These are phyloP conservation scores for Notothenia coriiceps DNA, from an alignment of 2,113 vertebrate genomes.

Conservation along the genomic window DNA sequence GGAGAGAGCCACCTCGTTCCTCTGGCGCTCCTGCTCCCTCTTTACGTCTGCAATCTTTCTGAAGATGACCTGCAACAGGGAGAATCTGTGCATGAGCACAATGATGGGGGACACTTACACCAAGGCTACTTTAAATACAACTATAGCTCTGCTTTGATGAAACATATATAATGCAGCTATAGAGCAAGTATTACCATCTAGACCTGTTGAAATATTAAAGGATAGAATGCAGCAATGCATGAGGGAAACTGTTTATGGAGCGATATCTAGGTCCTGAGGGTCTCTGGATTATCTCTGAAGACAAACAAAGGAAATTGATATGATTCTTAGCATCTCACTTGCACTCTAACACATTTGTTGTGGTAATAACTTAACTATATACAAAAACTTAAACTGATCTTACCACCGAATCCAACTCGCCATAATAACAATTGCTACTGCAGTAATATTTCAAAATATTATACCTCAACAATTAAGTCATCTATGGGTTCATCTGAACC, in stretches of 20 bases:
- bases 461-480: background rate
- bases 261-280: background rate
- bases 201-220: slow-evolving; percentile 66
- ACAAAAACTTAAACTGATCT: background rate
- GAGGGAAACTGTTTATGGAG: slow-evolving; percentile 49
- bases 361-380: background rate
- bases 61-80: slow-evolving; percentile 91
- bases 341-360: background rate
- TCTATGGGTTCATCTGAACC: background rate
- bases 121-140: background rate
- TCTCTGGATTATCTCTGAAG: slow-evolving; percentile 5
- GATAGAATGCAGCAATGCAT: slow-evolving; percentile 32
- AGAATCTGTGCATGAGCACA: slow-evolving; percentile 12
- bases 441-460: background rate
- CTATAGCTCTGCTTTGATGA: background rate
- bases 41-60: slow-evolving; percentile 97
- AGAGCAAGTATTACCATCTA: slow-evolving; percentile 17
- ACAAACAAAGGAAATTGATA: slow-evolving; percentile 9
- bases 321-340: background rate
- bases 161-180: slow-evolving; percentile 42
- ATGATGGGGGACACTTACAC: background rate
- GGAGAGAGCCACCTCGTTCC: slow-evolving; percentile 92
- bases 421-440: background rate
- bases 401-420: background rate
- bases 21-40: slow-evolving; percentile 93